Conservation (phyloP, 2,113 vertebrate genomes). For the Menidia beryllina region DNA sequence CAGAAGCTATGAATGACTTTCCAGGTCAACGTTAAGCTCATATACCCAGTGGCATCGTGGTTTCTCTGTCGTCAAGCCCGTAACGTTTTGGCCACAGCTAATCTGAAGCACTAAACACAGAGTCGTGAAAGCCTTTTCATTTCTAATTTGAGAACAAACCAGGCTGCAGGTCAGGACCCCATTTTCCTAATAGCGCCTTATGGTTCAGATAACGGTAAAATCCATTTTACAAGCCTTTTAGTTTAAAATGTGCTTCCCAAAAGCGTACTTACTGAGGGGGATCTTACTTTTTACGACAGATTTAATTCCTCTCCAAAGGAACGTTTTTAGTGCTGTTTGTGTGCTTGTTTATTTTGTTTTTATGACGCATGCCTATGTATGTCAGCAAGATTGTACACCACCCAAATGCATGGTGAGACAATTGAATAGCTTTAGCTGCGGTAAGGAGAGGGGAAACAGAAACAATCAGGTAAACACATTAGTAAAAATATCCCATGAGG, state of each 20-base stretch:
- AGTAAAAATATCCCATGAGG: too few relatives aligned
- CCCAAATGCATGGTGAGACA: not conserved
- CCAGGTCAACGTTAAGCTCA: constrained; percentile 25
- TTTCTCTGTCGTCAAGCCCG: constrained; percentile 13
- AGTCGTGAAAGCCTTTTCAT: constrained; percentile 23
- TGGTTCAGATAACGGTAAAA: constrained; percentile 7
- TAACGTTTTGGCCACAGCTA: constrained; percentile 23
- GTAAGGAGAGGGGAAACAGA: not conserved
- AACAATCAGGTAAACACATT: too few relatives aligned
- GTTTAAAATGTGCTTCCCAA: constrained; percentile 3
- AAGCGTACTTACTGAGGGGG: constrained; percentile 1
- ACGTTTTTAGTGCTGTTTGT: not conserved
- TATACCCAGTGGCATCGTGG: constrained; percentile 11
- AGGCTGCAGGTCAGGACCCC: constrained; percentile 32
- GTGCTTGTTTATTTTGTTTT: not conserved
- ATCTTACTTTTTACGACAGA: not conserved
- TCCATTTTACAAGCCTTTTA: constrained; percentile 5
- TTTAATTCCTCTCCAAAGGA: not conserved
- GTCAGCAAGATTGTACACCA: not conserved
- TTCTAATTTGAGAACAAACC: constrained; percentile 32
- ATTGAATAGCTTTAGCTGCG: not conserved
- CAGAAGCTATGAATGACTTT: constrained; percentile 31
- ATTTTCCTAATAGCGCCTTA: constrained; percentile 14
- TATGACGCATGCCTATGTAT: not conserved
- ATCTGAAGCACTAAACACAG: constrained; percentile 40